Conservation (phyloP, 2,797 vertebrate species). For the Mormyrus proboscirostris region DNA sequence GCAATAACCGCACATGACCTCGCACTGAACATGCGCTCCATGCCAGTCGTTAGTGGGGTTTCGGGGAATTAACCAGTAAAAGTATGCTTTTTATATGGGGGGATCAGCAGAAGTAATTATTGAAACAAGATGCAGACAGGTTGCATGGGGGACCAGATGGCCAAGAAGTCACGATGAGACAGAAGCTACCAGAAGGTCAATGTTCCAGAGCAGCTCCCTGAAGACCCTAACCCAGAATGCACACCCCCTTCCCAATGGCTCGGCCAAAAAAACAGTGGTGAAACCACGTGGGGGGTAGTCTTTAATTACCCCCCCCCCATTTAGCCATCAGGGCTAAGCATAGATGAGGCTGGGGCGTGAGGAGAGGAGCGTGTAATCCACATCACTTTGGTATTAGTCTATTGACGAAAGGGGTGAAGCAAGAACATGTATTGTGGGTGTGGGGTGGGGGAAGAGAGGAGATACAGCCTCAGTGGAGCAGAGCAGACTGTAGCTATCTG, state of each 20-base stretch:
- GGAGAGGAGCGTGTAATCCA: not conserved
- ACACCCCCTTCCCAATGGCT: not conserved
- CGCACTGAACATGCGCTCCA: not conserved
- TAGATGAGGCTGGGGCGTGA: not conserved
- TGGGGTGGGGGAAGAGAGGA: conserved; percentile 36
- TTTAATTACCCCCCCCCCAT: not conserved
- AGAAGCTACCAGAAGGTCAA: conserved; percentile 42
- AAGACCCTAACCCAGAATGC: not conserved
- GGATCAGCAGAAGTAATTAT: conserved; percentile 54
- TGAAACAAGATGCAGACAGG: conserved; percentile 60
- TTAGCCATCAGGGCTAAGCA: not conserved
- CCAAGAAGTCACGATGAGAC: not conserved
- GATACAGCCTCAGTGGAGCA: conserved; percentile 43
- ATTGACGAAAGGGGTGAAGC: not conserved
- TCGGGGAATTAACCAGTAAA: conserved; percentile 50
- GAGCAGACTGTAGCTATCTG: conserved; percentile 44
- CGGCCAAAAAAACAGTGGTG: not conserved
- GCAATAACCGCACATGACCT: not conserved
- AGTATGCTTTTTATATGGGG: conserved; percentile 36
- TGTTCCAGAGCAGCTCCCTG: not conserved
- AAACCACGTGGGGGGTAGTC: not conserved
- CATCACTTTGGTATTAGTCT: not conserved
- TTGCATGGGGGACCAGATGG: conserved; percentile 49
- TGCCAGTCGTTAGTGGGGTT: not conserved
- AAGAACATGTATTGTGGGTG: conserved; percentile 52